Base-by-base conservation (phyloP, 2,888 invertebrate species). In the Drosophila koepferae region DNA sequence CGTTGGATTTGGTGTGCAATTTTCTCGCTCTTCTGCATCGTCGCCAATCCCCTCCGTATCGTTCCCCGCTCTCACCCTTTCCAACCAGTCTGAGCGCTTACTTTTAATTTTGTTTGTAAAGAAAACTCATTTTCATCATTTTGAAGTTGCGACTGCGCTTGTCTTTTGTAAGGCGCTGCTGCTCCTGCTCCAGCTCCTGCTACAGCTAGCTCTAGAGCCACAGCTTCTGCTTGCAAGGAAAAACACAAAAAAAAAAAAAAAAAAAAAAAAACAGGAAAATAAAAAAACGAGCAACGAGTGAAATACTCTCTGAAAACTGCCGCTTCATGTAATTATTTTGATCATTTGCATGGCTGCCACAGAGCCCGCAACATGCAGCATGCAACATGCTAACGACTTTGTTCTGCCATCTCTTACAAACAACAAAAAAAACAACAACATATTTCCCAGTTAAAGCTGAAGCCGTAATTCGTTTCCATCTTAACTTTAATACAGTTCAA, bases 41-140 rank as follows among this genome's bases (percentile, higher is more conserved):
- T 46, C 66, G 66, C 68, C 64, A n/a, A 23, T 1, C 38, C 56
- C 51, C 18, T 58, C 31, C 16, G n/a, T 28, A 14, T 6, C 43
- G n/a, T 38, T 14, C 2, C 16, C 31, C 43, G 23, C 40, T 40
- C 62, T 69, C n/a, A 12, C 34, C 41, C 12, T 14, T 4, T 23
- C 53, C 7, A 34, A 10, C 40, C 67, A 63, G 80, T 59, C 77
- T 62, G 55, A 67, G 77, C 72, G 80, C 78, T 85, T 87, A 81
- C 86, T 81, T 87, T 87, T 87, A 89, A 87, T 87, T 87, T 87
- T 87, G 86, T 87, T 87, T 87, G 86, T 87, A 87, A 87, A 87
- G 86, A 87, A 87, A 87, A 87, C 86, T 87, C 86, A 87, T 87
- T 87, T 87, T 89, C 88, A 89, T 87, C 86, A 87, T 87, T 89